Evolutionary conservation across 2,888 invertebrate species (phyloP).

Genomic region (Cataglyphis cursor): DNA sequence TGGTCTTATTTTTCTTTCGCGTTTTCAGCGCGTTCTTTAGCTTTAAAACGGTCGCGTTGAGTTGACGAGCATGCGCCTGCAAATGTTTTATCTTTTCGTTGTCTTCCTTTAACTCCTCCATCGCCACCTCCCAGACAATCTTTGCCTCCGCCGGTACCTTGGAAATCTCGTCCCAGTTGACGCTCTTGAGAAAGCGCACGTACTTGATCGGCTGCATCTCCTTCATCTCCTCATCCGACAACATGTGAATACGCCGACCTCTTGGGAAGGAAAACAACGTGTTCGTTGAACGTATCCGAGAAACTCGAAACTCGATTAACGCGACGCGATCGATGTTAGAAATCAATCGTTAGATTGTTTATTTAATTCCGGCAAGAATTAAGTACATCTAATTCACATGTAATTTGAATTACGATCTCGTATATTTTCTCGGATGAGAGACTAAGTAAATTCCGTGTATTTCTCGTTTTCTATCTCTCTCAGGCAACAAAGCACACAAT

Average conservation of each 20-base stretch:
- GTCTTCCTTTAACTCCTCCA: slow-evolving; percentile 32
- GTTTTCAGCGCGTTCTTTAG: slow-evolving; percentile 6
- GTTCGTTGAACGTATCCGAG: not conserved
- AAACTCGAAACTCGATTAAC: not conserved
- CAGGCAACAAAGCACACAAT: not conserved
- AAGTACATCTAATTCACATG: not conserved
- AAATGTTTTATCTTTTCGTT: slow-evolving; percentile 28
- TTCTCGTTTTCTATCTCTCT: not conserved
- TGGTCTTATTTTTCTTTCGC: not conserved
- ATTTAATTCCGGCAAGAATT: not conserved
- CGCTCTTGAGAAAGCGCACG: slow-evolving; percentile 27
- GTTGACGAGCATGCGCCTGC: slow-evolving; percentile 15
- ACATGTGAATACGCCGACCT: slow-evolving; percentile 26
- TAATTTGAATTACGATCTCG: not conserved
- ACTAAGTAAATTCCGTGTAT: not conserved
- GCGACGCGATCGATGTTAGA: not conserved
- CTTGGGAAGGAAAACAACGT: not conserved
- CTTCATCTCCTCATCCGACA: slow-evolving; percentile 35
- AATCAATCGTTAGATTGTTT: not conserved
- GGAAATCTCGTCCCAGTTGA: slow-evolving; percentile 40
- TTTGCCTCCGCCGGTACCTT: slow-evolving; percentile 33
- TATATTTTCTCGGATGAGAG: not conserved
- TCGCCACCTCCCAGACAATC: slow-evolving; percentile 34
- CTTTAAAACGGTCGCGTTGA: not conserved
- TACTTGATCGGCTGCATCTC: slow-evolving; percentile 16